phyloP scores from a whole-genome alignment of 2,113 vertebrate genomes.

The Solea solea region DNA sequence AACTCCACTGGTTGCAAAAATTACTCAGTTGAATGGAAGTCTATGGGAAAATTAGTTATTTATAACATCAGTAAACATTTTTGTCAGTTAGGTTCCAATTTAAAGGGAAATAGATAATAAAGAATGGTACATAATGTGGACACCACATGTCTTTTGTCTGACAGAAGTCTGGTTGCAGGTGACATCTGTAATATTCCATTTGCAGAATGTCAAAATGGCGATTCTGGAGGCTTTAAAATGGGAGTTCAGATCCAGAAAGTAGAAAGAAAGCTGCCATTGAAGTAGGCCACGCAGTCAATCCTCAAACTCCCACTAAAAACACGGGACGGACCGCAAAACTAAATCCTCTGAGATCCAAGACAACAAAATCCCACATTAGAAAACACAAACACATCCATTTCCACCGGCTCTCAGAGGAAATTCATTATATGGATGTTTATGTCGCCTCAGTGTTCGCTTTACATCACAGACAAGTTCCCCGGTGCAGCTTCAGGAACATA shows the following conservation, averaged over 20 bases:
- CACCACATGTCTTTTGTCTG: too few species aligned
- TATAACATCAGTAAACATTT: too few species aligned
- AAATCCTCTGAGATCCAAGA: conserved; percentile 38
- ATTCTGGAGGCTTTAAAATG: too few species aligned
- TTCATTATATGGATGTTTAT: background rate
- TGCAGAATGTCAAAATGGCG: too few species aligned
- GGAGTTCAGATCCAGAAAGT: background rate
- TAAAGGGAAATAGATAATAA: too few species aligned
- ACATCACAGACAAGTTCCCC: background rate
- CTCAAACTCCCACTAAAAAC: conserved; percentile 42
- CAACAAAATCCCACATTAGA: conserved; percentile 19
- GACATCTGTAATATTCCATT: too few species aligned
- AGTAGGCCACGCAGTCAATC: conserved; percentile 51
- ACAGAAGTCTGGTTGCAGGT: too few species aligned
- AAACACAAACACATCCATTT: conserved; percentile 2
- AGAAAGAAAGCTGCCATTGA: conserved; percentile 30
- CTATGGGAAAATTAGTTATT: too few species aligned
- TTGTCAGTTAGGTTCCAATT: too few species aligned
- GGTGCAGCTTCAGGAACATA: background rate
- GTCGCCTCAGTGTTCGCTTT: background rate
- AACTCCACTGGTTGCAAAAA: too few species aligned
- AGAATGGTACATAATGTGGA: too few species aligned
- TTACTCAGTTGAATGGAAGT: too few species aligned
- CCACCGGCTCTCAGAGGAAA: background rate
- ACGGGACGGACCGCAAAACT: conserved; percentile 1